phyloP scores from a whole-genome alignment of 1,140 invertebrate genomes.

The Drosophila ogumai region DNA sequence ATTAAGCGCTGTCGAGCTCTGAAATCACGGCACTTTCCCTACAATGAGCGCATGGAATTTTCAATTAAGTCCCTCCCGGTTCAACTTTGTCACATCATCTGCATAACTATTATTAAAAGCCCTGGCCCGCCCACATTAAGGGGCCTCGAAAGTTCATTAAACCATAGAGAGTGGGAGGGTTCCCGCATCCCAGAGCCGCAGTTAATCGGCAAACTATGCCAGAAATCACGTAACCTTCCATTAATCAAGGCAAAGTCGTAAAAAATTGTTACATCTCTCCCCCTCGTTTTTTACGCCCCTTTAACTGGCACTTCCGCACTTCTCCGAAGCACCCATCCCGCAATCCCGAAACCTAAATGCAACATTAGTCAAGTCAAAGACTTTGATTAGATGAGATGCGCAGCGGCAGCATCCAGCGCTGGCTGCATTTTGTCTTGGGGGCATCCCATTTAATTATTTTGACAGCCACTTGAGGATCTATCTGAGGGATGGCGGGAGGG shows the following conservation, averaged over 20 bases:
- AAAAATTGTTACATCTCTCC: slow-evolving; percentile 43
- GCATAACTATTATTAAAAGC: slow-evolving; percentile 57
- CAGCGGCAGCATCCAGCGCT: slow-evolving; percentile 5
- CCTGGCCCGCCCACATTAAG: slow-evolving; percentile 39
- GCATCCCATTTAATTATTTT: slow-evolving; percentile 81
- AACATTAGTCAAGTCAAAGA: slow-evolving; percentile 75
- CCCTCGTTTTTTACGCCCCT: slow-evolving; percentile 39
- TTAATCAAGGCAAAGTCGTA: slow-evolving; percentile 70
- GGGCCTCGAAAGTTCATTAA: slow-evolving; percentile 66
- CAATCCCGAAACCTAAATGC: slow-evolving; percentile 52
- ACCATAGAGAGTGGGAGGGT: slow-evolving; percentile 22
- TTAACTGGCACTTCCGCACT: slow-evolving; percentile 78
- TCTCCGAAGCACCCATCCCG: slow-evolving; percentile 14
- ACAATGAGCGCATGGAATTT: slow-evolving; percentile 29
- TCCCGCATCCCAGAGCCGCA: slow-evolving; percentile 39
- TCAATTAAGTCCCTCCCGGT: slow-evolving; percentile 36
- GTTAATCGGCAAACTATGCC: slow-evolving; percentile 76
- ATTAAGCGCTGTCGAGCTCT: slow-evolving; percentile 11
- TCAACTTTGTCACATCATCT: slow-evolving; percentile 43
- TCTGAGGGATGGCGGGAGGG: background rate
- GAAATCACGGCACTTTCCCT: slow-evolving; percentile 27
- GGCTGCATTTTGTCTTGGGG: slow-evolving; percentile 71
- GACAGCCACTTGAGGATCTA: slow-evolving; percentile 71
- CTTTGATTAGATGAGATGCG: slow-evolving; percentile 64
- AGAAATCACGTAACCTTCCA: slow-evolving; percentile 79